phyloP scores from a whole-genome alignment of 1,140 invertebrate genomes.

The Eufriesea mexicana region DNA sequence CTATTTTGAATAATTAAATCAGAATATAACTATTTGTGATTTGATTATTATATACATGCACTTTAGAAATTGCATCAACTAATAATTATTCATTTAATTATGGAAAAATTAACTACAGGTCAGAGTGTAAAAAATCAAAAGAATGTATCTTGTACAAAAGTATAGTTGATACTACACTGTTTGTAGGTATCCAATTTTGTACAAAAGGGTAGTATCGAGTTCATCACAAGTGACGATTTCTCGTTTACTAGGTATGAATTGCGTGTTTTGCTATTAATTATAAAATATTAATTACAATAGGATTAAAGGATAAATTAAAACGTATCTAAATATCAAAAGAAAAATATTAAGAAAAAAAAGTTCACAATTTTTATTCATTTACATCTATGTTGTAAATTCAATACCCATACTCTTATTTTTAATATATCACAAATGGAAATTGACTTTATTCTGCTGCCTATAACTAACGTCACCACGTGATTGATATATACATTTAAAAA shows the following conservation, averaged over 20 bases:
- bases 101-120: constrained; percentile 16
- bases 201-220: not conserved
- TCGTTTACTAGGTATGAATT: constrained; percentile 19
- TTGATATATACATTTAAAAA: constrained; percentile 6
- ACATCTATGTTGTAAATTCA: constrained; percentile 12
- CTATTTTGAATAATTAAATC: not conserved
- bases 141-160: constrained; percentile 26
- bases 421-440: constrained; percentile 28
- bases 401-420: constrained; percentile 19
- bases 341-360: constrained; percentile 9
- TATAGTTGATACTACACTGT: constrained; percentile 45
- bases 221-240: not conserved
- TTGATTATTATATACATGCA: not conserved
- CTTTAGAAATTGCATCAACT: not conserved
- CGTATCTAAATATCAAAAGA: not conserved
- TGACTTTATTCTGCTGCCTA: constrained; percentile 13
- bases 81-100: not conserved
- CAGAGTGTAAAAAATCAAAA: constrained; percentile 14
- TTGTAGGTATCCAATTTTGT: constrained; percentile 39
- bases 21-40: not conserved
- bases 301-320: constrained; percentile 9
- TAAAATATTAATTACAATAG: constrained; percentile 21
- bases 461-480: constrained; percentile 10
- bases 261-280: constrained; percentile 26
- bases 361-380: not conserved